A percentile compares a stretch with the other conserved stretches of the same genome.
Conservation (phyloP, 2,888 invertebrate genomes). For the Dermolepida albohirtum region DNA sequence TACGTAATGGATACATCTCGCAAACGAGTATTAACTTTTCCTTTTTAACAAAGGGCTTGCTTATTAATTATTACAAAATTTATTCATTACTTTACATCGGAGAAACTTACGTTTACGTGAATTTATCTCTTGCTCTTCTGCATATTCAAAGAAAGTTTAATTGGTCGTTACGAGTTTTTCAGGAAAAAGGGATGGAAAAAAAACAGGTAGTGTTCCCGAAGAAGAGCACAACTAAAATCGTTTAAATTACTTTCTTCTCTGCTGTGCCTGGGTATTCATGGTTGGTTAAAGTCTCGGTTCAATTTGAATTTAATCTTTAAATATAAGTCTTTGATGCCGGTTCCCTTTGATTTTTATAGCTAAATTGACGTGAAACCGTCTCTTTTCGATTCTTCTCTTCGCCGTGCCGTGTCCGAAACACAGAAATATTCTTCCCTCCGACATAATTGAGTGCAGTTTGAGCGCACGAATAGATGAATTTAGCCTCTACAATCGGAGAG, state of each 20-base stretch:
- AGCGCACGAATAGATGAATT: background rate
- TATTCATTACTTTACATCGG: no score
- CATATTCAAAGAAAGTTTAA: no score
- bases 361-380: constrained; percentile 24
- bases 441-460: background rate
- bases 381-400: background rate
- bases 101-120: no score
- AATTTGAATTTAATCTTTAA: constrained; percentile 35
- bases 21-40: no score
- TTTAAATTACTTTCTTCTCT: constrained; percentile 16
- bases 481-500: background rate
- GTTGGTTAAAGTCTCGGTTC: constrained; percentile 19
- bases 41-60: no score
- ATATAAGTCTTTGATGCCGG: constrained; percentile 20
- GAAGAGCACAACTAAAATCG: constrained; percentile 11
- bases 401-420: no score
- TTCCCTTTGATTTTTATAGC: constrained; percentile 24
- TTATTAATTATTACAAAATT: no score
- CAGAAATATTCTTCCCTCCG: background rate
- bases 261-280: constrained; percentile 8
- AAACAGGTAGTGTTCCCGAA: constrained; percentile 10
- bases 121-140: no score
- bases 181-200: no score
- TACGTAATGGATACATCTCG: no score
- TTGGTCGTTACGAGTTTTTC: no score